Conservation (phyloP, 2,113 vertebrate species). For the Daboia siamensis region DNA sequence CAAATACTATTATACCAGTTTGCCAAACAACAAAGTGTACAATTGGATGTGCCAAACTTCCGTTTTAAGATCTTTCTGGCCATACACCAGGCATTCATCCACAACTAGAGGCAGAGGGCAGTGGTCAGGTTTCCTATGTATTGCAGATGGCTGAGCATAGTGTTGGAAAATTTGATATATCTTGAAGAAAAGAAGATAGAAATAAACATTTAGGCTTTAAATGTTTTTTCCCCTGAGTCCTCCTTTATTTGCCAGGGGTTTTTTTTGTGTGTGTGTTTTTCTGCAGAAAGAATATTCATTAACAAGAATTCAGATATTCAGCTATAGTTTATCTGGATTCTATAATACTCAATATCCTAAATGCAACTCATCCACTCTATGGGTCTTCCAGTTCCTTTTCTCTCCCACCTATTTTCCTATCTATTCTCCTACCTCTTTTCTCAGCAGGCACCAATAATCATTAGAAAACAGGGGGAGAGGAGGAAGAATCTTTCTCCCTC, state of each 20-base stretch:
- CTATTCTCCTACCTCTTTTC: neutral
- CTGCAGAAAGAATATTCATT: neutral
- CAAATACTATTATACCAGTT: neutral
- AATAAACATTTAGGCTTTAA: neutral
- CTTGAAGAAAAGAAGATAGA: neutral
- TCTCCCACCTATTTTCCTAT: neutral
- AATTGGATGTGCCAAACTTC: neutral
- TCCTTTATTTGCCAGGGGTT: neutral
- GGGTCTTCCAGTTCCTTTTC: neutral
- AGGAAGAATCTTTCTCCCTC: neutral
- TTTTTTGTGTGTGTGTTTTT: too few species aligned
- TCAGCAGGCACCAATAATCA: neutral
- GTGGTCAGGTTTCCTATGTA: neutral
- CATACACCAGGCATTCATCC: neutral
- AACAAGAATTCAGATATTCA: neutral
- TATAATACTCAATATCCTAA: neutral
- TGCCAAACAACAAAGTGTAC: neutral
- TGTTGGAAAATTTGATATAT: neutral
- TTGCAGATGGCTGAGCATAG: neutral
- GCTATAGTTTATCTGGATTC: neutral
- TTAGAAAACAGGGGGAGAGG: neutral
- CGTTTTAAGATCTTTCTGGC: neutral
- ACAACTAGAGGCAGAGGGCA: neutral
- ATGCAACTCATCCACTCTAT: too few species aligned
- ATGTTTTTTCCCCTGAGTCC: neutral